Evolutionary conservation across 2,113 vertebrate species (phyloP), one percentile per base, ranked within the genome.

Genomic region (Hepsetus odoe): DNA sequence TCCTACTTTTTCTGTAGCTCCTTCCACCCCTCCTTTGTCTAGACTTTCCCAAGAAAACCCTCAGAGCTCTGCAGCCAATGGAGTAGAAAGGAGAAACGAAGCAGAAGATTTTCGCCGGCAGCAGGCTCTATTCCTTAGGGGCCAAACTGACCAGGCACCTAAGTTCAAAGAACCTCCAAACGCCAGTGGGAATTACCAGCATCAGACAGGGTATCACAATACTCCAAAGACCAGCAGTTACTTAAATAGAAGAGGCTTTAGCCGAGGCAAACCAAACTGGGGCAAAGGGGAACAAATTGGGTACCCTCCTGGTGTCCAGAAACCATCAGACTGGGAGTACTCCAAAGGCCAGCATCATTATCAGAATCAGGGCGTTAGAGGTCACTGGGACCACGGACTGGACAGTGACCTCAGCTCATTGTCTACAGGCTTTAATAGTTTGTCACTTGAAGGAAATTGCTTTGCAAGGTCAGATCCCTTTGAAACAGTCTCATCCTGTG

Each of bases 51-150:
- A 74, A 28, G 18, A 80, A 1, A 22, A 59, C 82, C 12, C 33
- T 56, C 70, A 38, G 10, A 79, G 65, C 70, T 42, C 80, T 0
- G 6, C 24, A 20, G 61, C 56, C 20, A 73, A 84, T 80, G 40
- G 66, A 49, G 79, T 76, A 46, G 20, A 78, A 33, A 62, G 59
- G 71, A 77, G 56, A 76, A 55, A 35, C 83, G 13, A 59, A 56
- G 33, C 16, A 24, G 18, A 26, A 26, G 35, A 7, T 1, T 89
- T 92, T 72, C 86, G 14, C 1, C 83, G 76, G 32, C 89, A 89
- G 68, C 96, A 95, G 85, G 76, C 85, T 70, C 89, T 90, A 11
- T 93, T 95, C 67, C 90, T 95, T 0, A 71, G 82, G 28, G 94
- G 95, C 28, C 87, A 38, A 35, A 73, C 67, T 42, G 0, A 82